Base-by-base conservation (phyloP, 1,140 invertebrate species). In the Meloidogyne hapla region DNA sequence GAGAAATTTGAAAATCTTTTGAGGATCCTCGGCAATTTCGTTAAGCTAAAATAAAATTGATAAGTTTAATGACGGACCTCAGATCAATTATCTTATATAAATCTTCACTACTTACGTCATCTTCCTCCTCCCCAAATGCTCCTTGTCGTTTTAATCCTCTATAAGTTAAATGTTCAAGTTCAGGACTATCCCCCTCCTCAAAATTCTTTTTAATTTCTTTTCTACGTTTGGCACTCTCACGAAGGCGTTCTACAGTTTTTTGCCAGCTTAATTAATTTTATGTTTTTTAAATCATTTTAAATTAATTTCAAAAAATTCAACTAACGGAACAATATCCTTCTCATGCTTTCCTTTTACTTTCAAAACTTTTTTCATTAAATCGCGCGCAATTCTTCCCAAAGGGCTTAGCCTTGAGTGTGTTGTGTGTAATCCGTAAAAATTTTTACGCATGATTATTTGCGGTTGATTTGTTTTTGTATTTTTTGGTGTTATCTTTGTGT, bases 211-310 rank as follows among this genome's bases (percentile, higher is more conserved):
- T 42, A 3, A 74, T 33, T 76, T 79, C 28, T 26, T 81, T 83
- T 33, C 78, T 48, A 33, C 56, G n/a, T n/a, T 65, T 21, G 1
- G 21, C 70, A 28, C 38, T 68, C 4, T 73, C 40, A 25, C 68
- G 63, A 2, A 81, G 10, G 3, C 71, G n/a, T 18, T 38, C 18
- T 9, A 84, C 64, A 12, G 79, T 80, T 42, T 77, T 38, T 70
- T 79, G 78, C 83, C 83, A 84, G 25, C 83, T 83, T 68, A 61
- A 83, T 62, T 10, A 13, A 18, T 70, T 70, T 3, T 33, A 23
- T 68, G 5, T 68, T 10, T 0, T 63, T 62, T 63, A 15, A 69
- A 25, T 18, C 15, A 8, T n/a, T 71, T 61, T n/a, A 21, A 38
- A 10, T 38, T 10, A 33, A 33, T 2, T 2, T 18, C 26, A 42